These are phyloP conservation scores for Holotrichia oblita DNA, from an alignment of 1,140 invertebrate genomes.

Conservation along the genomic window DNA sequence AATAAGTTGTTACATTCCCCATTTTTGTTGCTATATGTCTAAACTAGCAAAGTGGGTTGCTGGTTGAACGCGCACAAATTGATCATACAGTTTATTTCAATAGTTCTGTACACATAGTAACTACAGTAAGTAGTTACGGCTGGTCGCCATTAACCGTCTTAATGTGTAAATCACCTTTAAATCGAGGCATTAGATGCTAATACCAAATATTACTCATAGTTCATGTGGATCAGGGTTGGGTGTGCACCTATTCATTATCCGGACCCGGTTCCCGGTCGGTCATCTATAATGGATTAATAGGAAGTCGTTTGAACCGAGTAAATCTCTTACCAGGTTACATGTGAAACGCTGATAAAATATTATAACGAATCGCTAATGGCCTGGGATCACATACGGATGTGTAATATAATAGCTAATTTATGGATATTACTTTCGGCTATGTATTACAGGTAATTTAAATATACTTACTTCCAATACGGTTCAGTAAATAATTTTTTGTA, in stretches of 20 bases:
- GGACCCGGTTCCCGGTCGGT: not conserved
- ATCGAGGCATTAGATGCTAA: constrained; percentile 17
- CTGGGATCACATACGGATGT: constrained; percentile 22
- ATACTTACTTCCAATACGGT: not conserved
- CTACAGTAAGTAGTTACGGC: too few relatives aligned
- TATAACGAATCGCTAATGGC: constrained; percentile 23
- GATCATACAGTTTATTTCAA: too few relatives aligned
- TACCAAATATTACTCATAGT: constrained; percentile 25
- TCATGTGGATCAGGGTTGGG: constrained; percentile 25
- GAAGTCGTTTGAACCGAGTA: constrained; percentile 25
- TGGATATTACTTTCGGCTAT: constrained; percentile 7
- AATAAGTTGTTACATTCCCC: too few relatives aligned
- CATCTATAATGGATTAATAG: constrained; percentile 36
- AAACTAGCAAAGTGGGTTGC: too few relatives aligned
- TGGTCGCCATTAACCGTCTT: not conserved
- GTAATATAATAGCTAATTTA: constrained; percentile 26
- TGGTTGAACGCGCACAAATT: too few relatives aligned
- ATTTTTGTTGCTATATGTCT: too few relatives aligned
- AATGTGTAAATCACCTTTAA: constrained; percentile 3
- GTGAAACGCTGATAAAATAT: constrained; percentile 27
- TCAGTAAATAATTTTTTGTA: not conserved
- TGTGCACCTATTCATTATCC: constrained; percentile 31
- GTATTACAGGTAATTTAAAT: constrained; percentile 17
- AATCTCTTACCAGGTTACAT: constrained; percentile 24
- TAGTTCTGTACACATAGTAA: too few relatives aligned